Percentiles rank a stretch among this genome's conserved stretches.
These are phyloP conservation scores for Idaea aversata DNA, from an alignment of 2,888 invertebrate genomes.

Conservation along the genomic window DNA sequence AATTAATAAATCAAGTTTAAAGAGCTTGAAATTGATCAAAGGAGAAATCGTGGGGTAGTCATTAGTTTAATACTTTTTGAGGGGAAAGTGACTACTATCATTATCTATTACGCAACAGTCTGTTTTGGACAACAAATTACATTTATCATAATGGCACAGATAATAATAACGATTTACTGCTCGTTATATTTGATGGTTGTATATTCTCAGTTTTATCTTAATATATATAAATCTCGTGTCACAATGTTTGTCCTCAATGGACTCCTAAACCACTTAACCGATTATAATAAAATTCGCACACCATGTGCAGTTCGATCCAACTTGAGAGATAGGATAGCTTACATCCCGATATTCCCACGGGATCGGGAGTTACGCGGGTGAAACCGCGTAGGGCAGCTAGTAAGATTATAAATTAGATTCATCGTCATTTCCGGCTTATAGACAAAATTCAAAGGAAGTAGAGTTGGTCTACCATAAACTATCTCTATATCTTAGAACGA, in stretches of 20 bases:
- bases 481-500: too few relatives aligned
- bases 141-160: not conserved
- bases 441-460: not conserved
- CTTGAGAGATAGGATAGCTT: too few relatives aligned
- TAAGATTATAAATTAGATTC: not conserved
- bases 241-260: too few relatives aligned
- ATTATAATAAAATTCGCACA: too few relatives aligned
- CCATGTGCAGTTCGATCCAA: too few relatives aligned
- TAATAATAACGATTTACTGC: not conserved
- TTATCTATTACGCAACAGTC: conserved; percentile 26
- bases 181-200: not conserved
- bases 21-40: conserved; percentile 45
- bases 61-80: conserved; percentile 21
- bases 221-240: too few relatives aligned
- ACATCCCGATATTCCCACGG: too few relatives aligned
- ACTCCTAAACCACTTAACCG: too few relatives aligned
- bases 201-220: not conserved
- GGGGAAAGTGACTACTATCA: conserved; percentile 32
- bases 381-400: too few relatives aligned
- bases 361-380: too few relatives aligned
- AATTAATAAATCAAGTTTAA: conserved; percentile 20
- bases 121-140: conserved; percentile 13
- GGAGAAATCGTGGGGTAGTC: conserved; percentile 35
- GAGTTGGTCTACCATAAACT: too few relatives aligned
- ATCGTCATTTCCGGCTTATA: not conserved